Evolutionary conservation across 2,888 invertebrate species (phyloP).

Genomic region (Melipona beecheii): DNA sequence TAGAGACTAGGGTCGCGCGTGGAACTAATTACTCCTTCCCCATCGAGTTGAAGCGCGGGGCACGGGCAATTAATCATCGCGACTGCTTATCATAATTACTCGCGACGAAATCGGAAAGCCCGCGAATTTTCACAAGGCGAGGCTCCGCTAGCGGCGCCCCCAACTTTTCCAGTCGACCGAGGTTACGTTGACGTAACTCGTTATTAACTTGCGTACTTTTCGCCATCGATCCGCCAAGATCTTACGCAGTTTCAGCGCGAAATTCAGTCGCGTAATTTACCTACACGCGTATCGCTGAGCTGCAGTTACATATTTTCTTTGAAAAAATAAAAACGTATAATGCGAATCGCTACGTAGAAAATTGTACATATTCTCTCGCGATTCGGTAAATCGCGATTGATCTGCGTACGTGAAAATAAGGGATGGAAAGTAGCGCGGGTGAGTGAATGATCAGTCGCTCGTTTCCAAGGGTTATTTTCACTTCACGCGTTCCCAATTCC

Average conservation of each 20-base stretch:
- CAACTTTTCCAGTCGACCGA: not conserved
- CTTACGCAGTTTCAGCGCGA: no score
- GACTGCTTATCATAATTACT: slow-evolving; percentile 69
- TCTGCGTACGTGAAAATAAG: no score
- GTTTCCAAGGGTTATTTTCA: not conserved
- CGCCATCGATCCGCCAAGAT: not conserved
- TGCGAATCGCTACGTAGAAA: no score
- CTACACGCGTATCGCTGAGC: no score
- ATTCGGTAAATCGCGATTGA: no score
- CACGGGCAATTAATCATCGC: slow-evolving; percentile 62
- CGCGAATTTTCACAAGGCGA: slow-evolving; percentile 21
- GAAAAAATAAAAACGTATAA: no score
- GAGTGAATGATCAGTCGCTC: not conserved
- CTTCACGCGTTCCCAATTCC: not conserved
- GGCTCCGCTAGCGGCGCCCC: not conserved
- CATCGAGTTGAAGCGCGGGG: slow-evolving; percentile 28
- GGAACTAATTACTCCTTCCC: slow-evolving; percentile 64
- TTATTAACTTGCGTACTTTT: not conserved
- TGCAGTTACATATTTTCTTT: no score
- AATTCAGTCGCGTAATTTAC: no score
- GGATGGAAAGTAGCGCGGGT: not conserved
- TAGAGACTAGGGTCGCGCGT: slow-evolving; percentile 16
- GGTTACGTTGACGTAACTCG: not conserved
- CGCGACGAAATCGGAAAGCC: slow-evolving; percentile 16
- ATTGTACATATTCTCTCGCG: no score